Percentiles rank a stretch among this genome's conserved stretches.
These are phyloP conservation scores for Toxotes jaculatrix DNA, from an alignment of 2,113 vertebrate genomes.

Conservation along the genomic window DNA sequence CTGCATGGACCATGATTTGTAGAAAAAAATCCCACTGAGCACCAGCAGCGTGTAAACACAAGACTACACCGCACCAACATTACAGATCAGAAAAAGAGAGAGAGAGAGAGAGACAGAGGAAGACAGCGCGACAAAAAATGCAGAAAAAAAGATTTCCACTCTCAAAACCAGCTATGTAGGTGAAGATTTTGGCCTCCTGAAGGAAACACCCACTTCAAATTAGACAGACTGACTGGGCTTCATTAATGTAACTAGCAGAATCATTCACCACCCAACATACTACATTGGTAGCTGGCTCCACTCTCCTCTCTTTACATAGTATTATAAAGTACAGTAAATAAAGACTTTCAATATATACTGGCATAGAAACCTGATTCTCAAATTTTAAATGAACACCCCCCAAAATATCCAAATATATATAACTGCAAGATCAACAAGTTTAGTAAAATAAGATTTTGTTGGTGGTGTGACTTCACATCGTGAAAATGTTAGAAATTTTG, in stretches of 20 bases:
- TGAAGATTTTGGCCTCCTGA: too few relatives aligned
- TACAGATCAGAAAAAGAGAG: not conserved
- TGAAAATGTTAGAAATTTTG: not conserved
- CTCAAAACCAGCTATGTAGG: not conserved
- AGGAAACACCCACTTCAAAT: not conserved
- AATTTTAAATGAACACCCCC: too few relatives aligned
- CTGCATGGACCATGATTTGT: constrained; percentile 42
- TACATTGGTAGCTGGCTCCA: too few relatives aligned
- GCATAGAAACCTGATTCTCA: too few relatives aligned
- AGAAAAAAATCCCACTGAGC: constrained; percentile 35
- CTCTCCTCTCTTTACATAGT: too few relatives aligned
- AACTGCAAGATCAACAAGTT: too few relatives aligned
- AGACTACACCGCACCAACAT: constrained; percentile 11
- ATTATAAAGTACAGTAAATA: too few relatives aligned
- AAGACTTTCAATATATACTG: too few relatives aligned
- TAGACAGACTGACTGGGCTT: not conserved
- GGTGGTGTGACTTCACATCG: not conserved
- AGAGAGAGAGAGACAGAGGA: constrained; percentile 10
- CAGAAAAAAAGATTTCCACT: not conserved
- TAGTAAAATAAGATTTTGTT: too few relatives aligned
- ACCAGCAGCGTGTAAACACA: constrained; percentile 43
- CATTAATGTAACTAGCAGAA: too few relatives aligned
- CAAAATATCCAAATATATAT: too few relatives aligned
- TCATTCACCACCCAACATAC: too few relatives aligned
- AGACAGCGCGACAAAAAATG: constrained; percentile 6